A percentile compares a stretch with the other conserved stretches of the same genome.
phyloP scores from a whole-genome alignment of 2,113 vertebrate genomes.

The Myrmecophaga tridactyla region DNA sequence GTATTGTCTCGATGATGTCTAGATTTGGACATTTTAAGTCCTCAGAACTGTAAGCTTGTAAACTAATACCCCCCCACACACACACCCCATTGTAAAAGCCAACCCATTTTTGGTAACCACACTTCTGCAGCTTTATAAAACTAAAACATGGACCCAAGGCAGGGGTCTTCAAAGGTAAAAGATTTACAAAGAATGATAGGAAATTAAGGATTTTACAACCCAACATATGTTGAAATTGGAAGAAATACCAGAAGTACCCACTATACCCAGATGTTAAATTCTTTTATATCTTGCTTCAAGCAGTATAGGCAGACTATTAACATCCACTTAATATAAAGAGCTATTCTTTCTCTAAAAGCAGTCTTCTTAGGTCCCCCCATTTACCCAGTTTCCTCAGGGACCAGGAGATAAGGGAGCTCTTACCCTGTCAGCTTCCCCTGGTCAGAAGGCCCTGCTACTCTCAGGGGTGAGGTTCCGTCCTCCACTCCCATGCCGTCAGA shows the following conservation, averaged over 20 bases:
- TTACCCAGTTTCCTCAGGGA: neutral
- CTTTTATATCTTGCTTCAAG: slow-evolving; percentile 36
- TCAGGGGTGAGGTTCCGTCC: too few species aligned
- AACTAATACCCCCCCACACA: too few species aligned
- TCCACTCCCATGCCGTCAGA: neutral
- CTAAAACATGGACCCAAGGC: neutral
- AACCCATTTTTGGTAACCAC: too few species aligned
- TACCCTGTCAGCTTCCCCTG: neutral
- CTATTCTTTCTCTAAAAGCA: neutral
- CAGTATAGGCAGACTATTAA: neutral
- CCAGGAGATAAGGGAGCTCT: neutral
- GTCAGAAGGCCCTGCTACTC: neutral
- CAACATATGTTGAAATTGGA: slow-evolving; percentile 16
- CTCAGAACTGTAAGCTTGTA: too few species aligned
- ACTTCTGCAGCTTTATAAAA: too few species aligned
- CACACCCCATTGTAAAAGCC: too few species aligned
- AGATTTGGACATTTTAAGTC: too few species aligned
- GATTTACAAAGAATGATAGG: slow-evolving; percentile 1
- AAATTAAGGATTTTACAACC: slow-evolving; percentile 5
- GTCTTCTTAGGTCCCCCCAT: neutral
- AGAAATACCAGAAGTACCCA: slow-evolving; percentile 21
- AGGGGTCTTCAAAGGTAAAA: slow-evolving; percentile 38
- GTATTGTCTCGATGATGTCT: too few species aligned
- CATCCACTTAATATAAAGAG: slow-evolving; percentile 2
- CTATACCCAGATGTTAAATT: slow-evolving; percentile 22